phyloP scores from a whole-genome alignment of 2,113 vertebrate genomes.

The Leucopsar rothschildi region DNA sequence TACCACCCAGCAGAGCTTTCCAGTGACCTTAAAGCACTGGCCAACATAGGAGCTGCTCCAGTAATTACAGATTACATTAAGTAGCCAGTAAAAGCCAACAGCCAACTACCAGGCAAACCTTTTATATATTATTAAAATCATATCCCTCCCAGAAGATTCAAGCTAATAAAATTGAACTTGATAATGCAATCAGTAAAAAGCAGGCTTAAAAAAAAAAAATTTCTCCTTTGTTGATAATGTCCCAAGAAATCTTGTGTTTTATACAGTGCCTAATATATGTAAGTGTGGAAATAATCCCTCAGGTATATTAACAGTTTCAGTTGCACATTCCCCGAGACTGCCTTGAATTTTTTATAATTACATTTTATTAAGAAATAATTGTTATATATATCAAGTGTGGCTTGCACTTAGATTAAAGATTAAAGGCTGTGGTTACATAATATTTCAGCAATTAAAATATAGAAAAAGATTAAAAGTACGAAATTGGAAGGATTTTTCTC shows the following conservation, averaged over 20 bases:
- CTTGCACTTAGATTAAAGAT: not conserved
- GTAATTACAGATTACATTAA: constrained; percentile 74
- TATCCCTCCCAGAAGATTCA: constrained; percentile 58
- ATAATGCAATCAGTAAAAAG: constrained; percentile 54
- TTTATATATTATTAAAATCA: constrained; percentile 63
- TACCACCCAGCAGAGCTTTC: constrained; percentile 31
- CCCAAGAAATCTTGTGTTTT: constrained; percentile 30
- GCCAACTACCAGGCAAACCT: constrained; percentile 47
- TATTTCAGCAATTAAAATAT: not conserved
- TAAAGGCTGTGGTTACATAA: not conserved
- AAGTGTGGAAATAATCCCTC: not conserved
- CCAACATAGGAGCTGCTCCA: constrained; percentile 44
- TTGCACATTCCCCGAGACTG: not conserved
- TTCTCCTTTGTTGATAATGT: constrained; percentile 16
- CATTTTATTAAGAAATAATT: constrained; percentile 27
- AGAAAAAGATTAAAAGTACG: not conserved
- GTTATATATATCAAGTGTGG: not conserved
- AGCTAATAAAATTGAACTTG: constrained; percentile 56
- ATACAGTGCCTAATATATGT: not conserved
- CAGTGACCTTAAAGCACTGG: constrained; percentile 43
- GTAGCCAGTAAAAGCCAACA: constrained; percentile 54
- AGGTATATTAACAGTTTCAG: not conserved
- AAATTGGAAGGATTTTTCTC: not conserved
- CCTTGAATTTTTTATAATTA: constrained; percentile 7
- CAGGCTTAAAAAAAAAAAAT: not conserved